phyloP scores from a whole-genome alignment of 2,888 invertebrate genomes.

The Sminthurides aquaticus region DNA sequence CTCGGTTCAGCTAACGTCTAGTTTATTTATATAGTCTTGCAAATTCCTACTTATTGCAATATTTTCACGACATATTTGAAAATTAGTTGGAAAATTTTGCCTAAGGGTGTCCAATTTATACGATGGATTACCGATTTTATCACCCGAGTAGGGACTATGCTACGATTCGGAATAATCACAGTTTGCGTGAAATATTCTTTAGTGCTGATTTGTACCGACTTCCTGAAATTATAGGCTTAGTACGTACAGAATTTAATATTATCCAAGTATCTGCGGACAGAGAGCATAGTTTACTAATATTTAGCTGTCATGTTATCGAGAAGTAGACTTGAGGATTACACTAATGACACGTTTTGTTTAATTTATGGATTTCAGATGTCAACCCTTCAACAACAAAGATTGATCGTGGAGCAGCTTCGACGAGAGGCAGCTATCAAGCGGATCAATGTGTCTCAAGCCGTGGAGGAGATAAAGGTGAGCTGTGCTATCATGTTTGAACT shows the following conservation, averaged over 20 bases:
- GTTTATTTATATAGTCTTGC: too few species aligned
- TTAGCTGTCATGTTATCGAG: background rate
- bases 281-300: background rate
- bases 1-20: background rate
- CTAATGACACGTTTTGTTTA: background rate
- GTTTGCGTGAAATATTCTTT: slow-evolving; percentile 41
- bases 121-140: slow-evolving; percentile 9
- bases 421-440: slow-evolving; percentile 83
- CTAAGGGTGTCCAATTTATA: background rate
- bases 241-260: slow-evolving; percentile 25
- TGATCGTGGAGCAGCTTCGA: slow-evolving; percentile 85
- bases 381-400: slow-evolving; percentile 86
- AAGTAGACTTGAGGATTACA: too few species aligned
- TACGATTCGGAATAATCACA: slow-evolving; percentile 23
- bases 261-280: background rate
- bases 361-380: slow-evolving; percentile 59
- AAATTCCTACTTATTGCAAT: background rate
- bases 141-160: slow-evolving; percentile 18
- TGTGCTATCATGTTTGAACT: too few species aligned
- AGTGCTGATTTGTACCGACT: slow-evolving; percentile 34
- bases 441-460: slow-evolving; percentile 80
- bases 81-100: background rate
- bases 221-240: slow-evolving; percentile 41
- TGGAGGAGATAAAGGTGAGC: slow-evolving; percentile 69
- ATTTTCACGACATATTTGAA: background rate